Base-by-base conservation (phyloP, 1,140 invertebrate genomes). In the Halotydeus destructor region DNA sequence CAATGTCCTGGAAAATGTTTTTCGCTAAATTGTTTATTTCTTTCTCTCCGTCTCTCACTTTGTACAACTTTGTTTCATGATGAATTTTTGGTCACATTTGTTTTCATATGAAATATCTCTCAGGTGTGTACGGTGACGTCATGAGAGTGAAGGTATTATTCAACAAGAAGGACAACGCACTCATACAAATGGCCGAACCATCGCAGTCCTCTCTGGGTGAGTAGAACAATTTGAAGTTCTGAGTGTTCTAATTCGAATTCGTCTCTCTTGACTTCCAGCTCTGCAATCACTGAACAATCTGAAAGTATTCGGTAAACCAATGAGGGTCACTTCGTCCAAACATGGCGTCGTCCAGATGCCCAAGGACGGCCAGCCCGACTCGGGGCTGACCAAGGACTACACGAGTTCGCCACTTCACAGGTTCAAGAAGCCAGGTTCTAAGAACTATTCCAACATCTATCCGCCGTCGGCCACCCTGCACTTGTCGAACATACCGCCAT, bases 401-500 rank as follows among this genome's bases (percentile, higher is more conserved):
- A 82, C 80, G 33, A 86, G 84, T 59, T 94, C 88, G 56, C 76
- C 84, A 41, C 70, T 98, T 48, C 93, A 99, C 60, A 74, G 88
- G 62, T 97, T 96, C 68, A 98, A 98, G 68, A 97, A 98, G 63
- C 93, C 91, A 16, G 91, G 93, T 52, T 93, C 85, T 46, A 98
- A 97, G 66, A 98, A 98, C 64, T 98, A 94, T 64, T 85, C 93
- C 65, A 99, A 99, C 62, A 99, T 99, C 55, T 99, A 94, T 68
- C 86, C 93, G 53, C 93, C 94, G 50, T 91, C 83, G 55, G 75
- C 83, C 41, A 97, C 91, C 49, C 69, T 99, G 54, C 93, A 99
- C 74, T 73, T 98, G 59, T 97, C 89, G 51, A 99, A 99, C 76
- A 98, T 99, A 76, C 93, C 94, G 47, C 48, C 51, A 5, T 48